Base-by-base conservation (phyloP, 1,140 invertebrate genomes). In the Leguminivora glycinivorella region DNA sequence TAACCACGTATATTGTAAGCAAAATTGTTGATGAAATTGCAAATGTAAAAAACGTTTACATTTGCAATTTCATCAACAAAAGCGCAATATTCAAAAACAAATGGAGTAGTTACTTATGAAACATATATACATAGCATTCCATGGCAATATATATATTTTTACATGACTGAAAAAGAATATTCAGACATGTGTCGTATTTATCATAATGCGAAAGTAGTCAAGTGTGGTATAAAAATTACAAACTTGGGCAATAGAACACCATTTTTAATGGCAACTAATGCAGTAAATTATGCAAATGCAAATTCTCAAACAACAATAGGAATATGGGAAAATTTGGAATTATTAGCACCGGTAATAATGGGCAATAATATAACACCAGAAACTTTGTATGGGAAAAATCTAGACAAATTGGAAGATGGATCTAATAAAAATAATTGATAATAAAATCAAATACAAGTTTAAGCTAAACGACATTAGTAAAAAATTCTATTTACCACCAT, bases 241-340 rank as follows among this genome's bases (percentile, higher is more conserved):
- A 74, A 80, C 34, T 43, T 80, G 14, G 75, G 76, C 26, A 77
- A 80, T n/a, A 70, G 78, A 68, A 80, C 78, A 47, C 74, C 78
- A 22, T 80, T 80, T 67, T 66, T 80, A 34, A 66, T 76, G 26
- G 70, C 71, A 31, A 52, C 75, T 12, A 70, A 70, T 24, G 67
- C 66, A 2, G 78, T 77, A 34, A 68, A 75, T 47, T 80, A 74
- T 22, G 78, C 78, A 47, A 80, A 80, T 31, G 78, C 78, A 56
- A 80, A 77, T 25, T 75, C 72, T 19, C 74, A 80, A 72, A 80
- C 78, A 24, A 77, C 78, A 69, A 79, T 79, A 10, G 75, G 75
- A 58, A 72, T 77, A 75, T 75, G 75, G 75, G 73, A 77, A 70
- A 56, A 77, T 31, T 66, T 77, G 69, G 70, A 72, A n/a, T n/a